Percentiles rank a stretch among this genome's conserved stretches.
Evolutionary conservation across 2,113 vertebrate species (phyloP).

Genomic region (Oreocharis arfaki): DNA sequence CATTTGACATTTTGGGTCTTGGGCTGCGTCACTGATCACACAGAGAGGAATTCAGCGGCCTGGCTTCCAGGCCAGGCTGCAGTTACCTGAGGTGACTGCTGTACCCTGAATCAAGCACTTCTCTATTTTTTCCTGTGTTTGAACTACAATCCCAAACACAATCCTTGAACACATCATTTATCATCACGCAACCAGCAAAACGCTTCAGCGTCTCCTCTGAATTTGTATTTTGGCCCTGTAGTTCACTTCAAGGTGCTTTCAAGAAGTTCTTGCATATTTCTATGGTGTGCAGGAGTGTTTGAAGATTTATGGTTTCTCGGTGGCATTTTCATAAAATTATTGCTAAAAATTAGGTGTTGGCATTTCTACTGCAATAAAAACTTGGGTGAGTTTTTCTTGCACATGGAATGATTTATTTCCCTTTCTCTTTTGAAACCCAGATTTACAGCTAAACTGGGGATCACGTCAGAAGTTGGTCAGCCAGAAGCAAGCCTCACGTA

Average conservation of each 20-base stretch:
- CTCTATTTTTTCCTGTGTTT: not conserved
- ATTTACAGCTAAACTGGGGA: not conserved
- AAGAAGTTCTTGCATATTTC: not conserved
- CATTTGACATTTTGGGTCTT: conserved; percentile 29
- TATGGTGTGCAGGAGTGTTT: not conserved
- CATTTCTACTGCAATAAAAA: not conserved
- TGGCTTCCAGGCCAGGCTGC: not conserved
- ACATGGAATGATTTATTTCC: not conserved
- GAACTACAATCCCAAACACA: not conserved
- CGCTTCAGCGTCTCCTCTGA: not conserved
- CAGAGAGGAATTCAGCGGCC: not conserved
- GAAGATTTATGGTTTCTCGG: not conserved
- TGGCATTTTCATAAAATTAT: not conserved
- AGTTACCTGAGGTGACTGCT: not conserved
- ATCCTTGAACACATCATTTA: not conserved
- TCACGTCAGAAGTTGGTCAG: not conserved
- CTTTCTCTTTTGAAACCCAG: not conserved
- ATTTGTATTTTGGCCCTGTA: not conserved
- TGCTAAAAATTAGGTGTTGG: not conserved
- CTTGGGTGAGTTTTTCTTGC: not conserved
- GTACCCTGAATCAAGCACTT: not conserved
- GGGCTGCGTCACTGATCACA: not conserved
- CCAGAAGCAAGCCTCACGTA: not conserved
- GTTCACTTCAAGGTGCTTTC: not conserved
- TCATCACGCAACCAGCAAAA: not conserved